Evolutionary conservation across 2,888 invertebrate genomes (phyloP), one percentile per base, ranked within the genome.

Genomic region (Thera obeliscata): DNA sequence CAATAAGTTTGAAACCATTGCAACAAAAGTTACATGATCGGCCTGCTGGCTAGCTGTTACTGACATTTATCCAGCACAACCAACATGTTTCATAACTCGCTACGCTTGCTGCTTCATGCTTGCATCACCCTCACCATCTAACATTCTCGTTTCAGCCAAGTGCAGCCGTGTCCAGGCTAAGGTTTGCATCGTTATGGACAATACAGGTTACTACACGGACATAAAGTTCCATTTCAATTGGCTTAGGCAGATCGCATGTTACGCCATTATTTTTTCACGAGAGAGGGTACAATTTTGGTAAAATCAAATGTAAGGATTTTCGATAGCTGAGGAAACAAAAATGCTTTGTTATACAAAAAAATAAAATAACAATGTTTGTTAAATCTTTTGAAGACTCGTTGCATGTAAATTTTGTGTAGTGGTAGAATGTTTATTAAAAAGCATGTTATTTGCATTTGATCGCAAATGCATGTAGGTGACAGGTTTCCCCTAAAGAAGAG

Each of bases 81-180:
- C 2, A 33, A 38, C 12, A 48, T 36, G 11, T 9, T n/a, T 4
- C 1, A 36, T 12, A n/a, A n/a, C 57, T 33, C 33, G 22, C 58
- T 52, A 38, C 22, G 64, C 70, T 72, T 69, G 11, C 61, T 61
- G 60, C 74, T 70, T 75, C 75, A 81, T 79, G 84, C 82, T 83
- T 80, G 74, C 66, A 36, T 76, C 77, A 74, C 81, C 82, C 36
- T 81, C 82, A 81, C 78, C 82, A 81, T 80, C 74, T 70, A 79
- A 84, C 81, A 77, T 86, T 88, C 78, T 85, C 80, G 75, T 88
- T 87, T 84, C 87, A 87, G 87, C 78, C 70, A 82, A 83, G 61
- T 87, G 87, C 87, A 84, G 87, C 80, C 84, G 77, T 81, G 75
- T 77, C 83, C 81, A 82, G 81, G 77, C 81, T 83, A 86, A 85